phyloP scores from a whole-genome alignment of 1,140 invertebrate species.

The Zaprionus ornatus region DNA sequence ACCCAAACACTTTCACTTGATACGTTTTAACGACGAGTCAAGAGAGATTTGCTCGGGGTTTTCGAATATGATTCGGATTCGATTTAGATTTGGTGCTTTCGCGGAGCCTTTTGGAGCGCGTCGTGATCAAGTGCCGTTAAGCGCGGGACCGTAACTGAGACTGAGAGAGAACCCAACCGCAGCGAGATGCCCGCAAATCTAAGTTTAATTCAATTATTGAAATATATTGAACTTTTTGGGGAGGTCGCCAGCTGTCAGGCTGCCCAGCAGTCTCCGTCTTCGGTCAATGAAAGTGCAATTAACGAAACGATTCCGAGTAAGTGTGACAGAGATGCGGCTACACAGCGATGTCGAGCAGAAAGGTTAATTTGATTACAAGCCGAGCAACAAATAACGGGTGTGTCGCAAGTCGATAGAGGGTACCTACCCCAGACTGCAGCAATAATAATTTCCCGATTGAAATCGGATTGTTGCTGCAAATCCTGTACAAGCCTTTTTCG shows the following conservation, averaged over 20 bases:
- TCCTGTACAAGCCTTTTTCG: background rate
- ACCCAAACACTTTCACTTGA: slow-evolving; percentile 66
- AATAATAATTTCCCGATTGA: background rate
- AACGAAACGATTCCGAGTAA: slow-evolving; percentile 57
- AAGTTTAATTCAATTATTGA: slow-evolving; percentile 76
- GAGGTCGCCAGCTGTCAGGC: slow-evolving; percentile 19
- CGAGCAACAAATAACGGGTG: slow-evolving; percentile 30
- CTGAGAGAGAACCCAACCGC: slow-evolving; percentile 28
- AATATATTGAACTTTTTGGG: slow-evolving; percentile 72
- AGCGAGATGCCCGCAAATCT: slow-evolving; percentile 57
- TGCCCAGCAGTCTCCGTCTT: background rate
- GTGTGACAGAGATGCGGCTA: slow-evolving; percentile 31
- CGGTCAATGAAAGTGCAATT: slow-evolving; percentile 76
- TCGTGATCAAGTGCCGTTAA: slow-evolving; percentile 56
- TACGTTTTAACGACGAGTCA: slow-evolving; percentile 23
- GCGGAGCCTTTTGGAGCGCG: slow-evolving; percentile 45
- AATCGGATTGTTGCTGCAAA: slow-evolving; percentile 3
- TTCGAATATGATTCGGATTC: slow-evolving; percentile 32
- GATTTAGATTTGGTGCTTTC: slow-evolving; percentile 12
- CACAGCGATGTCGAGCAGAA: slow-evolving; percentile 25
- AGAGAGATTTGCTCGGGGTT: slow-evolving; percentile 1
- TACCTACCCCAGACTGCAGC: slow-evolving; percentile 7
- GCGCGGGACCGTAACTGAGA: slow-evolving; percentile 59
- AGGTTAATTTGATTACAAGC: slow-evolving; percentile 74
- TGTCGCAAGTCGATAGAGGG: slow-evolving; percentile 17